Evolutionary conservation across 2,113 vertebrate species (phyloP), one percentile per base, ranked within the genome.

Genomic region (Panurus biarmicus): DNA sequence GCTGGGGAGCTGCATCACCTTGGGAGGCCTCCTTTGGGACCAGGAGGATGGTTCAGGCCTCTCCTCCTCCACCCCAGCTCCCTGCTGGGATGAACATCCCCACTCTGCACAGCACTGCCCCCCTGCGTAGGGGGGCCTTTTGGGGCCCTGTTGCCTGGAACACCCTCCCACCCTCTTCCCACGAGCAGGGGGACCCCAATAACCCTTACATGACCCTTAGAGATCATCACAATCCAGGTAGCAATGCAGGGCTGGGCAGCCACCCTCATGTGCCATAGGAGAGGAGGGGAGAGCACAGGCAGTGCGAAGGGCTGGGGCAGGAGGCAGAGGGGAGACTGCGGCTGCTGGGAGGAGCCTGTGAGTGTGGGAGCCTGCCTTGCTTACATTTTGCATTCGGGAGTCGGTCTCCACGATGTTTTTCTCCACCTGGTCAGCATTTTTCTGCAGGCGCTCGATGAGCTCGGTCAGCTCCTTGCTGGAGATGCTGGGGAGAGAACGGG

Each of bases 361-460:
- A 2, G 7, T 0, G 9, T 0, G 36, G 28, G 36, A 19, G 19
- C 2, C 0, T 1, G 6, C 53, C 14, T 6, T 2, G 9, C 98
- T 98, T 58, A 99, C 99, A 5, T 97, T 99, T 62, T 99, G 99
- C 96, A 99, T 98, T 75, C 99, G 98, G 95, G 98, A 98, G 94
- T 99, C 99, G 0, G 98, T 96, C 62, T 99, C 99, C 80, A 98
- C 97, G n/a, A 99, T 99, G 97, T 98, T 98, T 90, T 98, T 99
- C 95, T 99, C 99, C 98, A 99, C 99, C 87, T 98, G 98, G 96
- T 99, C 99, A 0, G 99, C 99, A 98, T 98, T 99, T 93, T 97
- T 98, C 98, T 99, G 99, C 92, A 99, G 97, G 96, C 98, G 98
- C 79, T 99, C 99, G 4, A 99, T 99, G 95, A 99, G 98, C 50